These are phyloP conservation scores for Daktulosphaira vitifoliae DNA, from an alignment of 1,140 invertebrate genomes.

Conservation along the genomic window DNA sequence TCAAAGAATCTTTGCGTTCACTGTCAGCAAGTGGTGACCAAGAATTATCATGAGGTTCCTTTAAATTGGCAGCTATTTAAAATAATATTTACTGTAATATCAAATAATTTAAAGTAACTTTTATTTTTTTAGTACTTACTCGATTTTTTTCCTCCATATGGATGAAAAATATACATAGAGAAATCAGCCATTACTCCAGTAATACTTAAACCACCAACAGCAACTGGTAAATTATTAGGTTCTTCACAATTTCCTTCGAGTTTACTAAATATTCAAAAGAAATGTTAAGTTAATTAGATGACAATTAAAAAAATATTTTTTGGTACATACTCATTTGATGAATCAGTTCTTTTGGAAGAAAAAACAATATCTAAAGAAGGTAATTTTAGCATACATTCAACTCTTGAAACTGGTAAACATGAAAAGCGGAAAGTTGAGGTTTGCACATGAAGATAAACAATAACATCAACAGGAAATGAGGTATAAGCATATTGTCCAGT, in stretches of 20 bases:
- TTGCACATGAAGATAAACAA: constrained; percentile 97
- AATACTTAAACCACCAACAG: constrained; percentile 79
- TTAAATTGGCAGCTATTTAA: constrained; percentile 44
- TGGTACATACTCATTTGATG: constrained; percentile 33
- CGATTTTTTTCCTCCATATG: constrained; percentile 84
- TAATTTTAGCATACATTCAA: constrained; percentile 92
- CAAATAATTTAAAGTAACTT: not conserved
- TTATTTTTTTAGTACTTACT: constrained; percentile 43
- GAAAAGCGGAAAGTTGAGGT: constrained; percentile 92
- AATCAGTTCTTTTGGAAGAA: constrained; percentile 77
- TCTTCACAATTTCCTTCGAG: constrained; percentile 43
- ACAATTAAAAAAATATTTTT: not conserved
- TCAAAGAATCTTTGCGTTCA: constrained; percentile 88
- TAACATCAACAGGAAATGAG: constrained; percentile 95
- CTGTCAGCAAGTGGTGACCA: constrained; percentile 79
- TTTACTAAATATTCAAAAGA: constrained; percentile 5
- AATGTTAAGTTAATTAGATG: not conserved
- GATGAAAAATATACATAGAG: constrained; percentile 95
- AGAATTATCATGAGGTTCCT: constrained; percentile 55
- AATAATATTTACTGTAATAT: not conserved
- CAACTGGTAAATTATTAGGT: constrained; percentile 43
- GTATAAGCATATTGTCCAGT: constrained; percentile 75
- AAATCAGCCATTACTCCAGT: constrained; percentile 93
- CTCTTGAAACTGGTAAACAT: constrained; percentile 86
- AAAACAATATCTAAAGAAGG: constrained; percentile 78